phyloP scores from a whole-genome alignment of 2,888 invertebrate species.

The Augiades crinisus region DNA sequence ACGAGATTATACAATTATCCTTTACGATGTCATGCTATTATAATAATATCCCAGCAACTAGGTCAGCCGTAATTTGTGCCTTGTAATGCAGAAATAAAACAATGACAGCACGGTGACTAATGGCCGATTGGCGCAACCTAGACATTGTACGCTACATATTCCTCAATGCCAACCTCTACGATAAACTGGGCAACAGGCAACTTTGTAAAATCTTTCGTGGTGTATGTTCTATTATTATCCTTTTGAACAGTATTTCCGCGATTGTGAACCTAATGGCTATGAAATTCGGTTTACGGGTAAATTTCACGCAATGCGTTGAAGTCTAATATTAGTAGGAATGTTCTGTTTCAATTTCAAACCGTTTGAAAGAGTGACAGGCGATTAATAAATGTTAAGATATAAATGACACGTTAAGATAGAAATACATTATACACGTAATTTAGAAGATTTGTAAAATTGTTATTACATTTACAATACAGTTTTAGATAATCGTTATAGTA shows the following conservation, averaged over 20 bases:
- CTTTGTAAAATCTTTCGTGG: slow-evolving; percentile 28
- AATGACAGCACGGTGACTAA: slow-evolving; percentile 26
- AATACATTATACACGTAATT: too few relatives aligned
- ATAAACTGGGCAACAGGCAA: slow-evolving; percentile 20
- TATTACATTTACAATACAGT: too few relatives aligned
- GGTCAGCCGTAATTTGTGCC: slow-evolving; percentile 12
- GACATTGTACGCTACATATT: slow-evolving; percentile 26
- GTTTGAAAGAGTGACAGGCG: too few relatives aligned
- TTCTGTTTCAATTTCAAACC: too few relatives aligned
- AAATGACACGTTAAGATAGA: too few relatives aligned
- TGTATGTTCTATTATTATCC: slow-evolving; percentile 14
- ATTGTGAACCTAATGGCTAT: not conserved
- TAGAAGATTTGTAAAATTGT: too few relatives aligned
- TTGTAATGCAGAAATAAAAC: slow-evolving; percentile 27
- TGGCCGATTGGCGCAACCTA: slow-evolving; percentile 26
- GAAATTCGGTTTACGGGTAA: not conserved
- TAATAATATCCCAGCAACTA: slow-evolving; percentile 16
- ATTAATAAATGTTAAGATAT: not conserved
- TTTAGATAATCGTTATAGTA: too few relatives aligned
- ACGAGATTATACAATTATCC: slow-evolving; percentile 1
- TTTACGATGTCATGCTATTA: slow-evolving; percentile 7
- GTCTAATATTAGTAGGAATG: too few relatives aligned
- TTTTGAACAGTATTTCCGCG: not conserved
- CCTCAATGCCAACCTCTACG: slow-evolving; percentile 25
- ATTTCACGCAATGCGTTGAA: not conserved